phyloP scores from a whole-genome alignment of 2,113 vertebrate species.

The Siniperca knerii region DNA sequence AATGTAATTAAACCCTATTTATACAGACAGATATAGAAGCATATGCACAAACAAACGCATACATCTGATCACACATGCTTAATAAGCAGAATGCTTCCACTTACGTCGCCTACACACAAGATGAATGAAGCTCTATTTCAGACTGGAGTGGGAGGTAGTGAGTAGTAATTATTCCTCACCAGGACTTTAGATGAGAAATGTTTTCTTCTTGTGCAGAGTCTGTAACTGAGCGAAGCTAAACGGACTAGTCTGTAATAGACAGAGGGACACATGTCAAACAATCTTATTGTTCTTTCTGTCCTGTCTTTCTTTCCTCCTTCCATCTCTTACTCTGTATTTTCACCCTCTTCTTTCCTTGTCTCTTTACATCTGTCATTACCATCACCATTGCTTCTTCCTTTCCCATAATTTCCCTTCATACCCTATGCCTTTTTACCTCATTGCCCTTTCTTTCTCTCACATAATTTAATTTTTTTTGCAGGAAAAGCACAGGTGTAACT shows the following conservation, averaged over 20 bases:
- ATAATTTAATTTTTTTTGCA: neutral
- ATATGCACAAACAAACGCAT: neutral
- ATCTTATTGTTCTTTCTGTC: neutral
- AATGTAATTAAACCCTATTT: neutral
- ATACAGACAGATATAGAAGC: neutral
- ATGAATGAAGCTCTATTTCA: conserved; percentile 44
- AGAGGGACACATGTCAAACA: neutral
- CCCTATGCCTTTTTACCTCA: neutral
- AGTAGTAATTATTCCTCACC: conserved; percentile 35
- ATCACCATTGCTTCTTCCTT: neutral
- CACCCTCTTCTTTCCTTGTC: neutral
- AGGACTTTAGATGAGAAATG: conserved; percentile 5
- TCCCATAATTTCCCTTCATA: neutral
- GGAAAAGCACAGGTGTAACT: neutral
- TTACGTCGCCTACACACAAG: conserved; percentile 20
- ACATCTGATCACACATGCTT: conserved; percentile 8
- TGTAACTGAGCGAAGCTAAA: neutral
- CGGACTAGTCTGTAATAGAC: neutral
- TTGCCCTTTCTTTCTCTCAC: neutral
- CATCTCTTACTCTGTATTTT: neutral
- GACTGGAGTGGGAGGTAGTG: conserved; percentile 31
- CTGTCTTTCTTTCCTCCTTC: neutral
- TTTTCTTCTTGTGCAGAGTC: conserved; percentile 3
- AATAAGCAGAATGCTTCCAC: neutral
- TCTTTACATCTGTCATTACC: neutral